A percentile compares a stretch with the other conserved stretches of the same genome.
These are phyloP conservation scores for Hypocryptadius cinnamomeus DNA, from an alignment of 2,113 vertebrate species.

Conservation along the genomic window DNA sequence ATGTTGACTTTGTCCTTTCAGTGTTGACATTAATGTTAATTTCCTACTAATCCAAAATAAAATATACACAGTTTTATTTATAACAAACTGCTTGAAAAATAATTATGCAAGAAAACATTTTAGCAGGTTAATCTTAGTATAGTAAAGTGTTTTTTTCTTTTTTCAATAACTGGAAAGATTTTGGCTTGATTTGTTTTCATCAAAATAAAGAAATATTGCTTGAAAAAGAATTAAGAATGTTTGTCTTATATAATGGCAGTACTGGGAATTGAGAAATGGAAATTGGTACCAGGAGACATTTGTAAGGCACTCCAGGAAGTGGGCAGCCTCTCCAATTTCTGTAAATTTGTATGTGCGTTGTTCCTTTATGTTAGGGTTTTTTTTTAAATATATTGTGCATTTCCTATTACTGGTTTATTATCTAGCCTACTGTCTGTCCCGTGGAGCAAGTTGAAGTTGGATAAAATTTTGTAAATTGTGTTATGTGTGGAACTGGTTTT, in stretches of 20 bases:
- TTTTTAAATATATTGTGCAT: background rate
- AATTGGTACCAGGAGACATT: background rate
- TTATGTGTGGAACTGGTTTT: background rate
- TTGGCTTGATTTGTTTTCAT: conserved; percentile 14
- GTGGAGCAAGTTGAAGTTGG: background rate
- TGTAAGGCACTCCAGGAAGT: background rate
- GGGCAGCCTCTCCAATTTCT: background rate
- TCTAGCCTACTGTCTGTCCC: background rate
- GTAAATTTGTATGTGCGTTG: background rate
- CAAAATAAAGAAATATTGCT: conserved; percentile 5
- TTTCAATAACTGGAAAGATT: background rate
- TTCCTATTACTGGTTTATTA: background rate
- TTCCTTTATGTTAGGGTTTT: background rate
- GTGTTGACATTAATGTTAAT: conserved; percentile 20
- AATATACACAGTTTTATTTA: conserved; percentile 18
- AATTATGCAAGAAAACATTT: conserved; percentile 25
- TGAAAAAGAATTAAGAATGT: background rate
- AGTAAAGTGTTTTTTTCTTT: background rate
- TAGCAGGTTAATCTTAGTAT: background rate
- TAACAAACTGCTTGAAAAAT: conserved; percentile 14
- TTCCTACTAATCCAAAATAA: conserved; percentile 47
- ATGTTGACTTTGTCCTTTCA: background rate
- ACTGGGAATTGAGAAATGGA: background rate
- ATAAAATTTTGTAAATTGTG: background rate
- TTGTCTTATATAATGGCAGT: background rate